Evolutionary conservation across 2,888 invertebrate genomes (phyloP).

Genomic region (Microplitis deprimator): DNA sequence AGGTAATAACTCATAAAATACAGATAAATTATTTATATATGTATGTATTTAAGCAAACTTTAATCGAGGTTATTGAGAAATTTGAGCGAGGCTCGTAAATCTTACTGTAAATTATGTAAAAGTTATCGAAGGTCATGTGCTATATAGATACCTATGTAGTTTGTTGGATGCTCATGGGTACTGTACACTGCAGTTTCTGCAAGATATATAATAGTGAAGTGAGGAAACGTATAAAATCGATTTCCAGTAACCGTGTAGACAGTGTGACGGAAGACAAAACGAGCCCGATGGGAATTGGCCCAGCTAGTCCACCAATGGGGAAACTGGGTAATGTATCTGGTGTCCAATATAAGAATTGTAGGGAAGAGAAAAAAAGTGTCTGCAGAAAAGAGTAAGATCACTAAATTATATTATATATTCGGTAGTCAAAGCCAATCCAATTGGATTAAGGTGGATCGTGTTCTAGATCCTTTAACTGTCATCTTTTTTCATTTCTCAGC

Average conservation of each 20-base stretch:
- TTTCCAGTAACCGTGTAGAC: background rate
- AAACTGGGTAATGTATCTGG: constrained; percentile 14
- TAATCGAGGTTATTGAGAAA: background rate
- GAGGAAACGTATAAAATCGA: constrained; percentile 27
- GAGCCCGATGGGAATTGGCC: constrained; percentile 46
- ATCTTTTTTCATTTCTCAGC: background rate
- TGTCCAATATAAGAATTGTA: background rate
- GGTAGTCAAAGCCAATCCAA: background rate
- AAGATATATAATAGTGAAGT: constrained; percentile 12
- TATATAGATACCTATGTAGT: background rate
- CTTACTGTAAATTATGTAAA: constrained; percentile 13
- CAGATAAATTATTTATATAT: background rate
- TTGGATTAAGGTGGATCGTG: background rate
- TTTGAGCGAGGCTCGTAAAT: background rate
- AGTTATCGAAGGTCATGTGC: constrained; percentile 17
- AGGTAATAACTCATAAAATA: background rate
- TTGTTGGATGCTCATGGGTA: constrained; percentile 25
- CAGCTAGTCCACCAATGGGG: constrained; percentile 17
- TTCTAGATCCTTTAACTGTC: background rate
- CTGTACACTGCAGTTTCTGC: constrained; percentile 3
- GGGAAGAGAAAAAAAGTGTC: background rate
- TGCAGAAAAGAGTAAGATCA: constrained; percentile 21
- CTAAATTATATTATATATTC: background rate
- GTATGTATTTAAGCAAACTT: background rate
- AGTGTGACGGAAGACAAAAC: constrained; percentile 45